Conservation (phyloP, 2,113 vertebrate genomes). For the Rissa tridactyla region DNA sequence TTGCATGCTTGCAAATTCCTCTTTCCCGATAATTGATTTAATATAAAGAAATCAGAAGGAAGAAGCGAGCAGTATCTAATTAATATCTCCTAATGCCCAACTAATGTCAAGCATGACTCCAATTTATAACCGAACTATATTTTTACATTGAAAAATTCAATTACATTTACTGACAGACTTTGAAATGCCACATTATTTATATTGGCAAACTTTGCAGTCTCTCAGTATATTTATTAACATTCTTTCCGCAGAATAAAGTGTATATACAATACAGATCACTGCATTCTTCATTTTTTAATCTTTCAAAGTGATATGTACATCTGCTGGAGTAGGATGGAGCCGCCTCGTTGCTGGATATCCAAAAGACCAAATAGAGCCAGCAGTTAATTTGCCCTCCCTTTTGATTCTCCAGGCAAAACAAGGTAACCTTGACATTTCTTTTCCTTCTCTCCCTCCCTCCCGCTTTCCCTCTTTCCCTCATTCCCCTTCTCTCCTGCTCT, state of each 20-base stretch:
- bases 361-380: slow-evolving; percentile 54
- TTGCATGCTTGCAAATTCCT: slow-evolving; percentile 64
- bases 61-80: slow-evolving; percentile 69
- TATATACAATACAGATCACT: slow-evolving; percentile 75
- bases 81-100: slow-evolving; percentile 76
- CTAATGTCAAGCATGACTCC: slow-evolving; percentile 71
- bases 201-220: slow-evolving; percentile 71
- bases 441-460: background rate
- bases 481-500: slow-evolving; percentile 14
- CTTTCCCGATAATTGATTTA: slow-evolving; percentile 67
- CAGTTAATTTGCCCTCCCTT: slow-evolving; percentile 59
- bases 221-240: slow-evolving; percentile 75
- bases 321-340: slow-evolving; percentile 34
- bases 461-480: slow-evolving; percentile 2
- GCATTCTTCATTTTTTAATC: slow-evolving; percentile 75
- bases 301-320: slow-evolving; percentile 72
- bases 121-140: slow-evolving; percentile 74
- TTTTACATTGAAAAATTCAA: slow-evolving; percentile 79
- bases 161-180: slow-evolving; percentile 78
- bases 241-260: slow-evolving; percentile 69
- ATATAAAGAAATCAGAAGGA: slow-evolving; percentile 51
- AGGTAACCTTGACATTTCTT: slow-evolving; percentile 76
- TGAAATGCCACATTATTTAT: slow-evolving; percentile 79
- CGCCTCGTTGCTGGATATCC: slow-evolving; percentile 41
- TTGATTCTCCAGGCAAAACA: slow-evolving; percentile 62